phyloP scores from a whole-genome alignment of 2,888 invertebrate species.

The Rhagonycha fulva region DNA sequence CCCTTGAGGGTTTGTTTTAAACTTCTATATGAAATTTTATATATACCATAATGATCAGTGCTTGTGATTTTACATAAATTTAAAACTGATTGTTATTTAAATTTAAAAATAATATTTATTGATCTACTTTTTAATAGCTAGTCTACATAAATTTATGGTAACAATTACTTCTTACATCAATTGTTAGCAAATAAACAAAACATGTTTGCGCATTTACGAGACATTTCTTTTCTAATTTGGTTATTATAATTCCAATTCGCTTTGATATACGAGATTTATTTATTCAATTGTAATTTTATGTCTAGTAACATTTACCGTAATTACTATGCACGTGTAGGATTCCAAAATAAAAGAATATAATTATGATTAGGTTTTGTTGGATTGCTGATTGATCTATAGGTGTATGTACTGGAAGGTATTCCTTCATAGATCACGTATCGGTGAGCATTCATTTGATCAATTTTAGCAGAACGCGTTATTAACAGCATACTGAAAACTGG shows the following conservation, averaged over 20 bases:
- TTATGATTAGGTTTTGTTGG: conserved; percentile 51
- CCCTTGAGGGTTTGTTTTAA: neutral
- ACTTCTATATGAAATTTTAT: neutral
- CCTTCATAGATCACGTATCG: conserved; percentile 52
- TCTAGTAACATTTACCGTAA: conserved; percentile 51
- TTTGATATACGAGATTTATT: conserved; percentile 43
- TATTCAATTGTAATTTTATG: conserved; percentile 47
- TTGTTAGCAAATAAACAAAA: neutral
- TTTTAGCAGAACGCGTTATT: conserved; percentile 40
- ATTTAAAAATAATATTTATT: neutral
- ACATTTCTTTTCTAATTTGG: conserved; percentile 6
- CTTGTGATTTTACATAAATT: neutral
- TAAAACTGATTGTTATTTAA: neutral
- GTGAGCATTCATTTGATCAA: conserved; percentile 36
- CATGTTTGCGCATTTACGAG: conserved; percentile 4
- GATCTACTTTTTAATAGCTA: neutral
- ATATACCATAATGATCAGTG: neutral
- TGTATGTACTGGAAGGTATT: conserved; percentile 50
- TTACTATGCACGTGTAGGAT: conserved; percentile 55
- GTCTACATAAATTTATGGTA: neutral
- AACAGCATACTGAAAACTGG: conserved; percentile 34
- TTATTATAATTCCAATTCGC: conserved; percentile 11
- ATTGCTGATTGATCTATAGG: conserved; percentile 53
- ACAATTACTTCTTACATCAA: neutral
- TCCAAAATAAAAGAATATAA: conserved; percentile 52